phyloP scores from a whole-genome alignment of 2,888 invertebrate species.

The Leucania comma region DNA sequence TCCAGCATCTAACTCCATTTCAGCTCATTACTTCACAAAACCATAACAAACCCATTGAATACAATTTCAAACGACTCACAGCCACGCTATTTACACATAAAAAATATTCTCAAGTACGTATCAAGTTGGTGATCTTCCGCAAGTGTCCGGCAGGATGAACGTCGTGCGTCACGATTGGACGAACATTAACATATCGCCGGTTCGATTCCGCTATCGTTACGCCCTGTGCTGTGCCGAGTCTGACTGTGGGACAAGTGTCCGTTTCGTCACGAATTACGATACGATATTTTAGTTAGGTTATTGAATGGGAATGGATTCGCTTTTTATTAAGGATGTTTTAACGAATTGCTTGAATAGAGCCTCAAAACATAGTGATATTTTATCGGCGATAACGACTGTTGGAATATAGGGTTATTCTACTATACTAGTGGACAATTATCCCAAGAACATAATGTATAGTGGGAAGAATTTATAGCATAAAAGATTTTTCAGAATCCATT shows the following conservation, averaged over 20 bases:
- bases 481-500: no score
- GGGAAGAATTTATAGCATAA: no score
- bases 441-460: no score
- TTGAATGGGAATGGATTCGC: neutral
- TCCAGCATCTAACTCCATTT: slow-evolving; percentile 30
- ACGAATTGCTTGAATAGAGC: neutral
- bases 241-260: slow-evolving; percentile 58
- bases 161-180: slow-evolving; percentile 90
- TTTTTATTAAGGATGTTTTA: neutral
- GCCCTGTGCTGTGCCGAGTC: slow-evolving; percentile 60
- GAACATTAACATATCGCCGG: slow-evolving; percentile 88
- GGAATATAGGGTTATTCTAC: neutral
- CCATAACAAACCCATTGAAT: slow-evolving; percentile 47
- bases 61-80: slow-evolving; percentile 49
- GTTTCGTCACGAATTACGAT: slow-evolving; percentile 36
- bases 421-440: no score
- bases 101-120: slow-evolving; percentile 68
- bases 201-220: slow-evolving; percentile 84
- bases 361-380: neutral
- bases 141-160: slow-evolving; percentile 82
- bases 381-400: neutral
- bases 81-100: slow-evolving; percentile 64
- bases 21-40: slow-evolving; percentile 47
- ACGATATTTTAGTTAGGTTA: slow-evolving; percentile 21
- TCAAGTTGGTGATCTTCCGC: slow-evolving; percentile 66